Evolutionary conservation across 2,888 invertebrate genomes (phyloP).

Genomic region (Dasysyrphus tricinctus): DNA sequence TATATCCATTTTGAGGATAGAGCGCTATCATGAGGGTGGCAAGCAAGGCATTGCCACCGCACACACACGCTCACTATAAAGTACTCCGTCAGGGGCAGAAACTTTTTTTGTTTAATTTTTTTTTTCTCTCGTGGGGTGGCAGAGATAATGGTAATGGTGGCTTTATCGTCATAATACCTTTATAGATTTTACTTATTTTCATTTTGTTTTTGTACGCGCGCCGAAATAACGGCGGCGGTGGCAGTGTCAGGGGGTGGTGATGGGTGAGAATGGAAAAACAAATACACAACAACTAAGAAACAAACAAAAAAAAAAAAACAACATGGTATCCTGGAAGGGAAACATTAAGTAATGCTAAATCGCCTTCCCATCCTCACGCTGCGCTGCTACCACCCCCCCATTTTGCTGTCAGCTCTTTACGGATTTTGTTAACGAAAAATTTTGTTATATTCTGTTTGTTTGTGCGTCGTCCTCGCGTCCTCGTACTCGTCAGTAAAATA

Average conservation of each 20-base stretch:
- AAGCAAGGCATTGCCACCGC: constrained; percentile 41
- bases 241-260: constrained; percentile 25
- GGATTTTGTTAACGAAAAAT: constrained; percentile 39
- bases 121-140: constrained; percentile 58
- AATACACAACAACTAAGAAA: constrained; percentile 53
- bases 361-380: constrained; percentile 52
- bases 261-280: constrained; percentile 56
- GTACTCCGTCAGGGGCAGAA: constrained; percentile 45
- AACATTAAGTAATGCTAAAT: constrained; percentile 74
- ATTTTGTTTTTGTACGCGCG: constrained; percentile 15
- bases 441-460: constrained; percentile 47
- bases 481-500: constrained; percentile 27
- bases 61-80: constrained; percentile 56
- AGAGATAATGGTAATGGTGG: constrained; percentile 75
- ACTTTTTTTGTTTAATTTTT: constrained; percentile 23
- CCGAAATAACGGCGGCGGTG: constrained; percentile 20
- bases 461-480: constrained; percentile 40
- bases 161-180: constrained; percentile 75
- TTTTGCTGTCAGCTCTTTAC: constrained; percentile 43
- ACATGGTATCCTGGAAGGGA: constrained; percentile 66
- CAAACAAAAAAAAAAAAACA: constrained; percentile 40
- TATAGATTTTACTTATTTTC: constrained; percentile 69
- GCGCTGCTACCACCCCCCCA: background rate
- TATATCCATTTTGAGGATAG: constrained; percentile 46
- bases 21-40: constrained; percentile 60